Evolutionary conservation across 1,140 invertebrate species (phyloP), one percentile per base, ranked within the genome.

Genomic region (Tribolium castaneum): DNA sequence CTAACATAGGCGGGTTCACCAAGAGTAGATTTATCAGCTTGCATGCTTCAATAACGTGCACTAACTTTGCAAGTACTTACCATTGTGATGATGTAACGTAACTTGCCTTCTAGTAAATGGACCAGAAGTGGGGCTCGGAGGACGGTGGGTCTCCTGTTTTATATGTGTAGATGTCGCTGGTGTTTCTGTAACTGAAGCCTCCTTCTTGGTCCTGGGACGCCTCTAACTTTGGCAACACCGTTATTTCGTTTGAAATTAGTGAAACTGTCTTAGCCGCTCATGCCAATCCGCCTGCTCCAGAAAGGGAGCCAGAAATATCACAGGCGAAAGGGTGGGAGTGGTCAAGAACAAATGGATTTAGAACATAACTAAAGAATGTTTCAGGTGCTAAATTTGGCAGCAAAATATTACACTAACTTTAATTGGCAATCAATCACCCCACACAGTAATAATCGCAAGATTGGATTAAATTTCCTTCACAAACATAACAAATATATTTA

Each of bases 111-210:
- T 84, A 83, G 84, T 83, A 79, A 82, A 78, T 89, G 89, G 90
- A 92, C 90, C 90, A 92, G 91, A 92, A 93, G 90, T 93, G 92
- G 90, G 90, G 90, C 89, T 88, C 88, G 86, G 89, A 88, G 87
- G 88, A 87, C 89, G 89, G 88, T 88, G 87, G 88, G 88, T 87
- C 88, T 88, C 89, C 89, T 89, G 91, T 93, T 93, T 93, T 92
- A 92, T 92, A 90, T 88, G 87, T 87, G 89, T 88, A 92, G 92
- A 92, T 91, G 92, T 91, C 92, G 91, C 90, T 87, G 86, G 6
- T 73, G 80, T 25, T 66, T 45, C 74, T 81, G 81, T 82, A 83
- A 84, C 81, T 83, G 82, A 84, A 82, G 82, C 80, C 82, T 51
- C 39, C 59, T 66, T 66, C 59, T 66, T 66, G 59, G 30, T 56